These are phyloP conservation scores for Gymnarchus niloticus DNA, from an alignment of 2,113 vertebrate genomes.

Conservation along the genomic window DNA sequence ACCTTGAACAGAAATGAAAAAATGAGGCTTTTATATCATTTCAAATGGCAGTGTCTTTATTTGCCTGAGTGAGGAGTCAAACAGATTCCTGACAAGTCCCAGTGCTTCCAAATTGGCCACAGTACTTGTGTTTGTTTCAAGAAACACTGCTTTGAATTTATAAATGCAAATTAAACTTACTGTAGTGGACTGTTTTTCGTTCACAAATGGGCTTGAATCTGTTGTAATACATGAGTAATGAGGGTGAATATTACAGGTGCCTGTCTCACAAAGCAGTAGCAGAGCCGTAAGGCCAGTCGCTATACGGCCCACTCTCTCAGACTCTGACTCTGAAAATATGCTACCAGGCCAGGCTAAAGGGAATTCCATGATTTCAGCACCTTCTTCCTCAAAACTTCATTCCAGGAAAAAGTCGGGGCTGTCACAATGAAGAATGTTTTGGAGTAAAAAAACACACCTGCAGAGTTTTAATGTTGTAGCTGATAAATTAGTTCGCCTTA, in stretches of 20 bases:
- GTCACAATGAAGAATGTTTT: neutral
- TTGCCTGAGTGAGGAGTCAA: neutral
- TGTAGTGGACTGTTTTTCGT: neutral
- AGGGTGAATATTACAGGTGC: neutral
- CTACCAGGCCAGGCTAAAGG: neutral
- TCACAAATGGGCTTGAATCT: neutral
- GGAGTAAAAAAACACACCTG: neutral
- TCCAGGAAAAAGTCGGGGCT: neutral
- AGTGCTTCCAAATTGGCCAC: neutral
- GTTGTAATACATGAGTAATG: neutral
- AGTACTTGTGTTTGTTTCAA: neutral
- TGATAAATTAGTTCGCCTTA: neutral
- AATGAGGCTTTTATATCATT: neutral
- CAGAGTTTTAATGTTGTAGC: neutral
- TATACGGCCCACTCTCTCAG: neutral
- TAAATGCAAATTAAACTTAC: slow-evolving; percentile 9
- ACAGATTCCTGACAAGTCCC: neutral
- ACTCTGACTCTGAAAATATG: neutral
- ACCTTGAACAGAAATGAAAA: neutral
- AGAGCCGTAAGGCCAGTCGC: neutral
- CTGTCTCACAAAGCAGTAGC: neutral
- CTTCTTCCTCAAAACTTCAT: neutral
- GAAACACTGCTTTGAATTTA: neutral
- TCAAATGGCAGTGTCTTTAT: neutral
- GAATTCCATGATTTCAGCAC: neutral